Conservation (phyloP, 2,797 vertebrate genomes). For the Melanotaenia nigrans region DNA sequence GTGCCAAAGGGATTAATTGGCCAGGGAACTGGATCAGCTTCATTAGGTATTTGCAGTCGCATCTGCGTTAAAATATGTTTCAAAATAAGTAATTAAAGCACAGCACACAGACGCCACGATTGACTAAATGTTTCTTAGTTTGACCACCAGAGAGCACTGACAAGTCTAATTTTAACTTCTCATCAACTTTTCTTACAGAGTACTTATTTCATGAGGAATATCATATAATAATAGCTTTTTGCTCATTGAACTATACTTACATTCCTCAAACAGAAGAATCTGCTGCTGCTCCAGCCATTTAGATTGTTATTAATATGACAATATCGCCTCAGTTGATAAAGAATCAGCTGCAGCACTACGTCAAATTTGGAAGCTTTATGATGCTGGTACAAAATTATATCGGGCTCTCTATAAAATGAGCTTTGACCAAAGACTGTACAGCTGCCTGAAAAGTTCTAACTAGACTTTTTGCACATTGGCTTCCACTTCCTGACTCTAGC, state of each 20-base stretch:
- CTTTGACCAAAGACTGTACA: not conserved
- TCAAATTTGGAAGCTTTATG: not conserved
- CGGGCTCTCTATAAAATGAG: slow-evolving; percentile 1
- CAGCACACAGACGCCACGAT: not conserved
- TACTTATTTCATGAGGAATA: not conserved
- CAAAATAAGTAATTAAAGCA: slow-evolving; percentile 2
- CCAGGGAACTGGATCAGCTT: not conserved
- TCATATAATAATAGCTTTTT: not conserved
- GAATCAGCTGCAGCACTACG: not conserved
- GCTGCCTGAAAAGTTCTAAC: slow-evolving; percentile 6
- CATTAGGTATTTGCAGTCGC: slow-evolving; percentile 5
- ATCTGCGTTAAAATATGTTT: not conserved
- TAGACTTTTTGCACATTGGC: slow-evolving; percentile 11
- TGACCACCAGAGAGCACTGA: slow-evolving; percentile 14
- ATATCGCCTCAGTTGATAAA: not conserved
- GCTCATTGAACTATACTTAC: not conserved
- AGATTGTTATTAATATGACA: not conserved
- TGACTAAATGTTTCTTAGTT: slow-evolving; percentile 3
- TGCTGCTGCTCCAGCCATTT: not conserved
- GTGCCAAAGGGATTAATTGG: slow-evolving; percentile 11
- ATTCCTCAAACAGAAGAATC: not conserved
- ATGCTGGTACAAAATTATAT: not conserved
- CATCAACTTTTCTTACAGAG: not conserved
- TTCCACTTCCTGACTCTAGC: slow-evolving; percentile 27
- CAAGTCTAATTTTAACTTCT: not conserved